A percentile compares a stretch with the other conserved stretches of the same genome.
Conservation (phyloP, 2,113 vertebrate species). For the Anhinga anhinga region DNA sequence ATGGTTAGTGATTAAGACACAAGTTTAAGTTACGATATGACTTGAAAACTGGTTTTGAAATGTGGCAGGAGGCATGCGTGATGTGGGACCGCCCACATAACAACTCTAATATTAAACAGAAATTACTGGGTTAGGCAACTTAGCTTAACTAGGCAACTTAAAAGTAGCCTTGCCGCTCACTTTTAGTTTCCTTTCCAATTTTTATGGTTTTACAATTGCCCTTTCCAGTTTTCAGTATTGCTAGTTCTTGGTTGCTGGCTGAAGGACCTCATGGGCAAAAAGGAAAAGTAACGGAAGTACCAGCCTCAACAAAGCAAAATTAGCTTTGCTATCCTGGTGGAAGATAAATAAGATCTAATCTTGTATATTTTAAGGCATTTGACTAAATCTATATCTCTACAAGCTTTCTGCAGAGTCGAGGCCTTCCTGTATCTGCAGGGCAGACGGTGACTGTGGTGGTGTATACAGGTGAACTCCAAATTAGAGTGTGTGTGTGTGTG, state of each 20-base stretch:
- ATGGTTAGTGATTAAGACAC: background rate
- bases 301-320: background rate
- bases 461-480: background rate
- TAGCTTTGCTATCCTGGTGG: background rate
- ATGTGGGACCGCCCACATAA: background rate
- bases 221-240: background rate
- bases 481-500: too few species aligned
- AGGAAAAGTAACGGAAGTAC: background rate
- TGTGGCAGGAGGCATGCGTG: background rate
- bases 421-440: background rate
- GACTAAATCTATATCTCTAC: too few species aligned
- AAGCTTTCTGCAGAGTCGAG: background rate
- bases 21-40: rapidly evolving
- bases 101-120: background rate
- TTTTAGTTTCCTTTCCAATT: background rate
- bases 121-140: background rate
- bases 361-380: too few species aligned
- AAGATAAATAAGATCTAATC: background rate
- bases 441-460: background rate
- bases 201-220: background rate
- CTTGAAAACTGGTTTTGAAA: background rate
- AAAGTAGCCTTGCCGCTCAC: background rate
- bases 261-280: background rate
- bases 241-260: background rate
- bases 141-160: background rate